These are phyloP conservation scores for Dryomyza anilis DNA, from an alignment of 2,888 invertebrate genomes.

Conservation along the genomic window DNA sequence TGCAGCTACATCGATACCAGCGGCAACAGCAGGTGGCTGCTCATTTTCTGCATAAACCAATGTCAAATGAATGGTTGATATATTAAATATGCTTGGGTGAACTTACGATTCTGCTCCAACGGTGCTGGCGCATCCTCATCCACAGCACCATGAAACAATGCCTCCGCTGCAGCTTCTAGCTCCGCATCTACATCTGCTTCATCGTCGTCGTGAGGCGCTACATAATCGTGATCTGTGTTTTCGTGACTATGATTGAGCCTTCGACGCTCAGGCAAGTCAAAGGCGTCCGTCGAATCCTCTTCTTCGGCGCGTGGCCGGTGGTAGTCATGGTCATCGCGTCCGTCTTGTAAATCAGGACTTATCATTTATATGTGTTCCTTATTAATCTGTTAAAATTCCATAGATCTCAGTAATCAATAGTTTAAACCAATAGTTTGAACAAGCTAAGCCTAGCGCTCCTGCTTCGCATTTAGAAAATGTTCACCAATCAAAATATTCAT, in stretches of 20 bases:
- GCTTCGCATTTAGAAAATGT: too few species aligned
- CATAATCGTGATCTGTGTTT: slow-evolving; percentile 34
- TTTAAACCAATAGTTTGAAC: too few species aligned
- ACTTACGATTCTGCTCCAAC: too few species aligned
- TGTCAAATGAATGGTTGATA: too few species aligned
- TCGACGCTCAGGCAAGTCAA: not conserved
- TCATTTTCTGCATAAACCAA: not conserved
- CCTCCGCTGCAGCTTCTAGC: not conserved
- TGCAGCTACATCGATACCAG: not conserved
- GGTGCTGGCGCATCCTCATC: not conserved
- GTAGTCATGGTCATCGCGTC: slow-evolving; percentile 20
- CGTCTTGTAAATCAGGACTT: slow-evolving; percentile 17
- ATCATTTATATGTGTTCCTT: slow-evolving; percentile 32
- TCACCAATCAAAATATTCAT: too few species aligned
- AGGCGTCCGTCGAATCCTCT: not conserved
- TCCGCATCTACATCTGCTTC: not conserved
- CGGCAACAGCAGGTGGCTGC: not conserved
- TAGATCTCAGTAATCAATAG: too few species aligned
- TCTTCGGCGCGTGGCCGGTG: slow-evolving; percentile 7
- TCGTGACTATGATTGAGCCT: slow-evolving; percentile 5
- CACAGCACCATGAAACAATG: slow-evolving; percentile 2
- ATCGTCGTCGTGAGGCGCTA: slow-evolving; percentile 11
- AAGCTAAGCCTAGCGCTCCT: too few species aligned
- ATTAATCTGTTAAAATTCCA: not conserved
- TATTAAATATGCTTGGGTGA: too few species aligned